These are phyloP conservation scores for Barypeithes pellucidus DNA, from an alignment of 2,888 invertebrate genomes.

Conservation along the genomic window DNA sequence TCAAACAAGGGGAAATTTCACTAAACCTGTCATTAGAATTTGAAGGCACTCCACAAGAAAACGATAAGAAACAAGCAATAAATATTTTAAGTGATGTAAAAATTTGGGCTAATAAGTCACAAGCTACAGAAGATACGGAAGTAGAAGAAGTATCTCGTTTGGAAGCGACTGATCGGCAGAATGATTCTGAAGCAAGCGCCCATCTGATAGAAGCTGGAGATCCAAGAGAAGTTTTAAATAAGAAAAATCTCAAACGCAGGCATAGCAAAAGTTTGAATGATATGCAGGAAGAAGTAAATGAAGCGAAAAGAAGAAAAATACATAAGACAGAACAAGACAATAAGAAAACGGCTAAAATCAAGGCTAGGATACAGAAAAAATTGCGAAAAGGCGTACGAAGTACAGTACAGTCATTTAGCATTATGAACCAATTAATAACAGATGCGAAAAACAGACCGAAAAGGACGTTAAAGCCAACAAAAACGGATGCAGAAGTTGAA, in stretches of 20 bases:
- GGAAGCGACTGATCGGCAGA: no score
- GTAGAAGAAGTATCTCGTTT: background rate
- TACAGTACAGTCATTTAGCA: constrained; percentile 48
- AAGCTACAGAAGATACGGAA: constrained; percentile 29
- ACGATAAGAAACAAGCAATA: constrained; percentile 6
- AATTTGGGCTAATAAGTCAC: constrained; percentile 38
- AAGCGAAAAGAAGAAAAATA: constrained; percentile 28
- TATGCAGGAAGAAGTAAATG: constrained; percentile 28
- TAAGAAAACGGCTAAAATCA: constrained; percentile 5
- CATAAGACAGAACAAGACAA: background rate
- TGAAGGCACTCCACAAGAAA: constrained; percentile 29
- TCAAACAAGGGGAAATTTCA: constrained; percentile 58
- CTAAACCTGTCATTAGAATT: constrained; percentile 64
- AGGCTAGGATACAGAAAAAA: background rate
- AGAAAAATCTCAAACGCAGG: constrained; percentile 38
- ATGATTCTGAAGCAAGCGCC: background rate
- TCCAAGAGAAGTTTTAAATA: constrained; percentile 22
- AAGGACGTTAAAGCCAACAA: constrained; percentile 55
- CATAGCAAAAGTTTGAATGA: constrained; percentile 49
- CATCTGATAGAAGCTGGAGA: constrained; percentile 15
- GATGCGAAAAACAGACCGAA: constrained; percentile 59
- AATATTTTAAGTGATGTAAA: constrained; percentile 15
- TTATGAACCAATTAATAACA: constrained; percentile 57
- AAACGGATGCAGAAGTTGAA: constrained; percentile 24
- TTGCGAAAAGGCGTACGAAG: constrained; percentile 38